Evolutionary conservation across 2,888 invertebrate species (phyloP).

Genomic region (Euclidia mi): DNA sequence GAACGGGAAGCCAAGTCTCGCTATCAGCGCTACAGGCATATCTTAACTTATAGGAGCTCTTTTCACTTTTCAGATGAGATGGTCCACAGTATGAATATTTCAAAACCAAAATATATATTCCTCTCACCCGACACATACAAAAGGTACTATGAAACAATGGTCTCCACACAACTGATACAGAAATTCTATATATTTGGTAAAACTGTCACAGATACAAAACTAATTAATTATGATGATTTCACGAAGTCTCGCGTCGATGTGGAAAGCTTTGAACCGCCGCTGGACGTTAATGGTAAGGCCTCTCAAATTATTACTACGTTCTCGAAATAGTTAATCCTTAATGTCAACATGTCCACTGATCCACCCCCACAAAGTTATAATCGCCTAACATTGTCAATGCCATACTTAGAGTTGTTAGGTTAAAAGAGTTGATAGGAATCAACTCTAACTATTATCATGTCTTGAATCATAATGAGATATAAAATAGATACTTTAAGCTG

Average conservation of each 20-base stretch:
- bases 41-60: slow-evolving; percentile 32
- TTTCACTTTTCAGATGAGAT: slow-evolving; percentile 70
- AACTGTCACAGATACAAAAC: slow-evolving; percentile 33
- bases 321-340: too few relatives aligned
- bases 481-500: too few relatives aligned
- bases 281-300: slow-evolving; percentile 66
- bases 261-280: slow-evolving; percentile 52
- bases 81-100: slow-evolving; percentile 69
- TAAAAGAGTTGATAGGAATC: too few relatives aligned
- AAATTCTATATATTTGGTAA: slow-evolving; percentile 66
- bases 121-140: slow-evolving; percentile 67
- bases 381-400: too few relatives aligned
- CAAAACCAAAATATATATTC: slow-evolving; percentile 75
- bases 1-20: too few relatives aligned
- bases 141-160: slow-evolving; percentile 58
- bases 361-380: too few relatives aligned
- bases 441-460: too few relatives aligned
- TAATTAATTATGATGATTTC: slow-evolving; percentile 61
- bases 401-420: too few relatives aligned
- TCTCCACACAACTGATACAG: slow-evolving; percentile 49
- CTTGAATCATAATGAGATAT: too few relatives aligned
- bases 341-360: too few relatives aligned
- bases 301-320: too few relatives aligned
- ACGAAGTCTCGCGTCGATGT: slow-evolving; percentile 51
- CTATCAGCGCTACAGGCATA: too few relatives aligned